Percentiles rank a stretch among this genome's conserved stretches.
Conservation (phyloP, 2,888 invertebrate genomes). For the Drosophila demipolita region DNA sequence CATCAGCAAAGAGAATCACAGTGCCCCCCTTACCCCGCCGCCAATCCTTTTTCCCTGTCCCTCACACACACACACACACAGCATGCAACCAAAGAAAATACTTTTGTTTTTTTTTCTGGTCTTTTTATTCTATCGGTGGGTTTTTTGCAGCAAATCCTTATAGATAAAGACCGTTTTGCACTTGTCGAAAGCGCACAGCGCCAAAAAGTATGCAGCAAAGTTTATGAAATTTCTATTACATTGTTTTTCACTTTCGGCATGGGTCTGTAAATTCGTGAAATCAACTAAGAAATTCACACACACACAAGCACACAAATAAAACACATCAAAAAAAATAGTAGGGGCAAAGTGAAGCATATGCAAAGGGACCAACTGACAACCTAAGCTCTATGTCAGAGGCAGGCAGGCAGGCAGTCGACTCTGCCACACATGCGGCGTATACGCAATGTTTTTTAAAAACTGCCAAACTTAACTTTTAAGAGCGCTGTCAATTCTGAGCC, state of each 20-base stretch:
- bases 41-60: neutral
- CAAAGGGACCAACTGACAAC: conserved; percentile 61
- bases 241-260: conserved; percentile 67
- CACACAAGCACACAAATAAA: neutral
- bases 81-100: conserved; percentile 49
- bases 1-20: conserved; percentile 31
- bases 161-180: conserved; percentile 69
- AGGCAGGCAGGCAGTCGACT: neutral
- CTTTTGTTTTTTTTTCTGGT: conserved; percentile 29
- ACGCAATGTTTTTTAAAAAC: conserved; percentile 51
- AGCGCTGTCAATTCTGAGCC: conserved; percentile 38
- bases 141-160: conserved; percentile 60
- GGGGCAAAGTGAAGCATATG: conserved; percentile 40
- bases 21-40: neutral
- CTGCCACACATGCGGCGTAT: conserved; percentile 42
- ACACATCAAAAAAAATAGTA: neutral
- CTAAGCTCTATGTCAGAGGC: conserved; percentile 31
- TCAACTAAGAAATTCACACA: conserved; percentile 44
- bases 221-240: conserved; percentile 74
- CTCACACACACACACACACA: conserved; percentile 35
- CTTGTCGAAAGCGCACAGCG: conserved; percentile 59
- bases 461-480: conserved; percentile 41
- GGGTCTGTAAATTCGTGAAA: conserved; percentile 58
- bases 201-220: conserved; percentile 53
- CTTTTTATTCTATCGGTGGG: conserved; percentile 28